Percentiles rank a stretch among this genome's conserved stretches.
Conservation (phyloP, 2,113 vertebrate species). For the Atractosteus spatula region DNA sequence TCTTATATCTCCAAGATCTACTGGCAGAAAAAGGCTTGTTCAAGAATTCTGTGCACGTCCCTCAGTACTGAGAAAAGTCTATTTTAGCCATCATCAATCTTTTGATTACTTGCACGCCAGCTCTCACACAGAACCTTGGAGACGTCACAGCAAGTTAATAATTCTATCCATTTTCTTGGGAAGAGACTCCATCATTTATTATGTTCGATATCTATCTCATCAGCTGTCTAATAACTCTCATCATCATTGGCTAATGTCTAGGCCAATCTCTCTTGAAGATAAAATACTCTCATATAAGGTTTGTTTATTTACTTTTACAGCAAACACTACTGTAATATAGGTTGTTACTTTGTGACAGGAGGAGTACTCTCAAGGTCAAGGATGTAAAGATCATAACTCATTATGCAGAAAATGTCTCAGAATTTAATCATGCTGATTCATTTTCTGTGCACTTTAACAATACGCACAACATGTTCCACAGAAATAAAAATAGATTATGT, state of each 20-base stretch:
- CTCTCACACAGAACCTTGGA: conserved; percentile 35
- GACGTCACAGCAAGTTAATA: conserved; percentile 41
- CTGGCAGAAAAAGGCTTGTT: not conserved
- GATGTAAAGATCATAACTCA: conserved; percentile 12
- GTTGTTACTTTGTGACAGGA: conserved; percentile 21
- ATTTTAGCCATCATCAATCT: conserved; percentile 55
- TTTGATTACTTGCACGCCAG: conserved; percentile 48
- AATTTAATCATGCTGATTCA: conserved; percentile 25
- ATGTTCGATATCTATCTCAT: conserved; percentile 46
- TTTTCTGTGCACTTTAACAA: conserved; percentile 7
- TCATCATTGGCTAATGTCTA: conserved; percentile 40
- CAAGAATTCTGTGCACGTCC: conserved; percentile 8
- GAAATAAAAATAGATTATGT: no score
- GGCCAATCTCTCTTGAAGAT: conserved; percentile 20
- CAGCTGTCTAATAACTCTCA: conserved; percentile 42
- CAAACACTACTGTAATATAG: conserved; percentile 20
- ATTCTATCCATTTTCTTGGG: conserved; percentile 45
- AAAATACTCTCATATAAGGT: conserved; percentile 17
- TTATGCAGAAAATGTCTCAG: not conserved
- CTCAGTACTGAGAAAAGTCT: conserved; percentile 29
- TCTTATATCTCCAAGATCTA: conserved; percentile 5
- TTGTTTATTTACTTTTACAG: conserved; percentile 33
- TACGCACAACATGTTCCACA: not conserved
- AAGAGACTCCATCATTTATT: conserved; percentile 38
- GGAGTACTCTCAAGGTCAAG: not conserved